Evolutionary conservation across 2,888 invertebrate genomes (phyloP).

Genomic region (Peribatodes rhomboidaria): DNA sequence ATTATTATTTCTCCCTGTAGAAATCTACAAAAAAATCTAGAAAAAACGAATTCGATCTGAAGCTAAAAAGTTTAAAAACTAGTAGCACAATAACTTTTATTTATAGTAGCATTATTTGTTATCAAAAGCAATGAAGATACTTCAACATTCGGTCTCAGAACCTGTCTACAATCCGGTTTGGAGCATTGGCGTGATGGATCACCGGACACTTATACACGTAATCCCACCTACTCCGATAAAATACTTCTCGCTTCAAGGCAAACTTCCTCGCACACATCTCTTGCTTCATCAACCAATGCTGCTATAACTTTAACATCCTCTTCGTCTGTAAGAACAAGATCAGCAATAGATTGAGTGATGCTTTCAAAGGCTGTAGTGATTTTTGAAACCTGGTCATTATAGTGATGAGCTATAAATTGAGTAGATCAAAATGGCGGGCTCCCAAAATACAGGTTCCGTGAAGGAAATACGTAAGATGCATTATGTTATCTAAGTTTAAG

Average conservation of each 20-base stretch:
- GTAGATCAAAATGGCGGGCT: constrained; percentile 80
- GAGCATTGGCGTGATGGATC: constrained; percentile 82
- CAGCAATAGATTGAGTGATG: constrained; percentile 48
- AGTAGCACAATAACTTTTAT: constrained; percentile 40
- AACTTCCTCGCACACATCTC: constrained; percentile 44
- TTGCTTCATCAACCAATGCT: constrained; percentile 52
- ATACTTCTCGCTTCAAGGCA: constrained; percentile 39
- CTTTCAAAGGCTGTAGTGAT: not conserved
- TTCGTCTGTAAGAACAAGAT: not conserved
- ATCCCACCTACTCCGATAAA: constrained; percentile 53
- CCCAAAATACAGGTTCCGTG: constrained; percentile 80
- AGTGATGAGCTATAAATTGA: constrained; percentile 74
- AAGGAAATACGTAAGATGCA: constrained; percentile 65
- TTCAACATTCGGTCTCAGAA: constrained; percentile 61
- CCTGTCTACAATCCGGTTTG: constrained; percentile 79
- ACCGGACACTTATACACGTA: constrained; percentile 74
- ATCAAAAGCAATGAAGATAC: constrained; percentile 68
- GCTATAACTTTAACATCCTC: constrained; percentile 21
- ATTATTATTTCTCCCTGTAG: not conserved
- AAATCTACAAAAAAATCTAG: not conserved
- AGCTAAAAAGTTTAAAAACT: constrained; percentile 19
- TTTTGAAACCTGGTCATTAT: constrained; percentile 55
- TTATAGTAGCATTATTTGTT: constrained; percentile 48
- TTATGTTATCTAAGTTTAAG: constrained; percentile 54
- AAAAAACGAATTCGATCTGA: constrained; percentile 1